Base-by-base conservation (phyloP, 2,888 invertebrate genomes). In the Fragum whitleyi region DNA sequence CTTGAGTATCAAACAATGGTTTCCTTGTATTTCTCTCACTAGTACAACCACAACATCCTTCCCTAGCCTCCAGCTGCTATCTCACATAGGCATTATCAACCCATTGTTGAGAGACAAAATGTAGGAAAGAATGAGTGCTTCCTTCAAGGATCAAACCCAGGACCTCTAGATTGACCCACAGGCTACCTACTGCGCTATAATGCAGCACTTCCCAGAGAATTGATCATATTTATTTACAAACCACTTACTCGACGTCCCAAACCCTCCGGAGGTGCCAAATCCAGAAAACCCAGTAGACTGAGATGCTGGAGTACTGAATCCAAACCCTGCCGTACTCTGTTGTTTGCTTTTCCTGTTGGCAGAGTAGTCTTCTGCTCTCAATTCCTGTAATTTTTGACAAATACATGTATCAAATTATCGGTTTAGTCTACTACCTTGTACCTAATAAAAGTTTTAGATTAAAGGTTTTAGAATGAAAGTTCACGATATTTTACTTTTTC, bases 321-420 rank as follows among this genome's bases (percentile, higher is more conserved):
- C 73, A 74, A 85, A 81, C 39, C 89, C 94, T 1, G 91, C 67
- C 77, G 92, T 75, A 11, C 47, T 89, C 83, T 72, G 79, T 72
- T 85, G 92, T 74, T 92, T 91, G 53, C 98, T 98, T 94, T 99
- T 99, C 2, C 98, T 95, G 71, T 97, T 97, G 0, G 97, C 97
- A 29, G 96, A 94, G 93, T 99, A 99, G 94, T 99, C 99, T 92
- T 99, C 99, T 74, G 97, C 95, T 14, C 99, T 96, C 5, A 99
- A 94, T 93, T 99, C 99, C 94, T 95, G 87, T 14, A 23, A 76
- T 39, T 23, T 39, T n/a, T 6, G 16, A 57, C 23, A 21, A 5
- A 21, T 26, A n/a, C 6, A 47, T 11, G 23, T 23, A 36, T 39
- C 16, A 53, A 0, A 1, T n/a, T 14, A n/a, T 2, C 32, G 23